Conservation (phyloP, 2,113 vertebrate genomes). For the Ophiodon elongatus region DNA sequence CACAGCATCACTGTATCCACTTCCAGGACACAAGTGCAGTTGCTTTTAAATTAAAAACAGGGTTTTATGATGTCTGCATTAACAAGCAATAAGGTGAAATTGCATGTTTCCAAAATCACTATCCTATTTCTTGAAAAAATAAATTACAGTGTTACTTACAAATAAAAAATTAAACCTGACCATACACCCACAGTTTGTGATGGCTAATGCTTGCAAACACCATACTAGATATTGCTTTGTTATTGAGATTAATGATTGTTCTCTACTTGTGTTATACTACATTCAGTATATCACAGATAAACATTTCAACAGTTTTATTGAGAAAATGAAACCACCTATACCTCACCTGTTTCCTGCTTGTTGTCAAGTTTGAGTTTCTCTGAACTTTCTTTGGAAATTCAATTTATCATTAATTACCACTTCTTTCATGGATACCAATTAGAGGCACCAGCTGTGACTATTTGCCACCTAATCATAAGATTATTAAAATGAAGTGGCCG, state of each 20-base stretch:
- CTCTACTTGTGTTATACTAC: neutral
- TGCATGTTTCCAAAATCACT: neutral
- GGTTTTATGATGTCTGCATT: neutral
- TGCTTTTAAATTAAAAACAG: slow-evolving; percentile 3
- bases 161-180: neutral
- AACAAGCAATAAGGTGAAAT: neutral
- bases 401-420: neutral
- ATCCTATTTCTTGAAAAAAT: neutral
- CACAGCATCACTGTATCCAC: neutral
- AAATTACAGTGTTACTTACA: neutral
- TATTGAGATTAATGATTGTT: neutral
- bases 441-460: neutral
- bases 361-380: neutral
- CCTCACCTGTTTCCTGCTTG: neutral
- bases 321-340: neutral
- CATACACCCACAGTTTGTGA: neutral
- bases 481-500: neutral
- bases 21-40: neutral
- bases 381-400: neutral
- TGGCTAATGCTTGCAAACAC: neutral
- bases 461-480: neutral
- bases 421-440: neutral
- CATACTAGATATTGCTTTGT: neutral
- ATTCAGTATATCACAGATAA: neutral
- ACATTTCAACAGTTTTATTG: neutral